phyloP scores from a whole-genome alignment of 2,888 invertebrate species.

The Junonia oenone region DNA sequence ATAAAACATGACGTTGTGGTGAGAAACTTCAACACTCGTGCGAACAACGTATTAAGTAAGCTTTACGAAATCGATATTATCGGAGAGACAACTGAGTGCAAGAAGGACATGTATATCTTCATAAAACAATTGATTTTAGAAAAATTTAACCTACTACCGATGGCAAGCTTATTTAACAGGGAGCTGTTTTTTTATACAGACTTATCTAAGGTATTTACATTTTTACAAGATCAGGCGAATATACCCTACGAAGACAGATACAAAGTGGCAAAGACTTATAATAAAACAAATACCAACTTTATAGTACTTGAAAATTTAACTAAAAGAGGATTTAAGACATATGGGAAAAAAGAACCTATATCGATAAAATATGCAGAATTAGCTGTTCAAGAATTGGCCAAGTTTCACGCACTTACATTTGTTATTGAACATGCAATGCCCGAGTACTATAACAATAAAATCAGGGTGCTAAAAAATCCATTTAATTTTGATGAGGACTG shows the following conservation, averaged over 20 bases:
- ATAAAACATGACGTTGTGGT: not conserved
- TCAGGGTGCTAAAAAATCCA: constrained; percentile 24
- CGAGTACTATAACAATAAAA: constrained; percentile 34
- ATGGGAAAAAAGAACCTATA: constrained; percentile 31
- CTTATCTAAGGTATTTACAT: constrained; percentile 30
- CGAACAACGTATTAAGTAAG: constrained; percentile 32
- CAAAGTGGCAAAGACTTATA: constrained; percentile 21
- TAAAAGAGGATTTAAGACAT: constrained; percentile 38
- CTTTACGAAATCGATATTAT: constrained; percentile 44
- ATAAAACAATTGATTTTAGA: constrained; percentile 39
- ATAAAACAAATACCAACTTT: constrained; percentile 10
- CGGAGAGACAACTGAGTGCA: constrained; percentile 39
- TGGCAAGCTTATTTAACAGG: constrained; percentile 34
- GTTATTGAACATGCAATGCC: constrained; percentile 34
- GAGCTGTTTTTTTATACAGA: constrained; percentile 44
- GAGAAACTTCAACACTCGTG: not conserved
- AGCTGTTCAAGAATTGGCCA: constrained; percentile 36
- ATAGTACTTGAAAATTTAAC: constrained; percentile 31
- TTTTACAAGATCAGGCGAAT: constrained; percentile 32
- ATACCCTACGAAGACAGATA: constrained; percentile 24
- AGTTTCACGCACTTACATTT: constrained; percentile 39
- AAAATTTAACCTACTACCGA: constrained; percentile 30
- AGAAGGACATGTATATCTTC: constrained; percentile 44
- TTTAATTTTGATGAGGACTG: constrained; percentile 25
- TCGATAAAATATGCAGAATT: constrained; percentile 37